phyloP scores from a whole-genome alignment of 2,797 vertebrate genomes.

The Clarias laeviceps region DNA sequence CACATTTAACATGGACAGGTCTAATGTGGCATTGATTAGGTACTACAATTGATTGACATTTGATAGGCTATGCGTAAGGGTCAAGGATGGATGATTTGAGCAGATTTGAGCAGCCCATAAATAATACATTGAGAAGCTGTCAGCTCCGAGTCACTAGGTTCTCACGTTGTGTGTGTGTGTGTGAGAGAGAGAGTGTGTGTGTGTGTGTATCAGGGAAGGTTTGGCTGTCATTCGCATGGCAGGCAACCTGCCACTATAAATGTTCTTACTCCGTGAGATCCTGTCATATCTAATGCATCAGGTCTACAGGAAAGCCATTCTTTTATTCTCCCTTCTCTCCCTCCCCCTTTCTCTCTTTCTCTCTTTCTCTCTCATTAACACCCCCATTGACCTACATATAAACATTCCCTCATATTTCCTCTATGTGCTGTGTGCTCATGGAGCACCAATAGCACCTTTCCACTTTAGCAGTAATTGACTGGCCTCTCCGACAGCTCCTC shows the following conservation, averaged over 20 bases:
- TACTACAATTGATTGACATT: conserved; percentile 36
- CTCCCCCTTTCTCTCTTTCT: not conserved
- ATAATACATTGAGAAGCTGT: conserved; percentile 52
- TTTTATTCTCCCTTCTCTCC: conserved; percentile 23
- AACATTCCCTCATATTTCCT: conserved; percentile 49
- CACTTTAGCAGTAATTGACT: conserved; percentile 51
- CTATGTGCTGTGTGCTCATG: conserved; percentile 32
- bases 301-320: conserved; percentile 49
- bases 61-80: conserved; percentile 19
- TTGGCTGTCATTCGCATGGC: conserved; percentile 53
- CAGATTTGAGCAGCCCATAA: conserved; percentile 46
- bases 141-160: conserved; percentile 41
- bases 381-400: conserved; percentile 51
- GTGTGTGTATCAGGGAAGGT: conserved; percentile 39
- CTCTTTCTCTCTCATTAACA: conserved; percentile 48
- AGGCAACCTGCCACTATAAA: conserved; percentile 62
- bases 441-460: conserved; percentile 40
- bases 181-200: conserved; percentile 31
- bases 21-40: conserved; percentile 35
- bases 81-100: conserved; percentile 47
- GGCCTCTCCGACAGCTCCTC: conserved; percentile 42
- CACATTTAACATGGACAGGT: conserved; percentile 5
- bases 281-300: conserved; percentile 76
- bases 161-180: conserved; percentile 21
- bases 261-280: conserved; percentile 66